Percentiles rank a stretch among this genome's conserved stretches.
phyloP scores from a whole-genome alignment of 2,113 vertebrate genomes.

The Campylorhamphus procurvoides region DNA sequence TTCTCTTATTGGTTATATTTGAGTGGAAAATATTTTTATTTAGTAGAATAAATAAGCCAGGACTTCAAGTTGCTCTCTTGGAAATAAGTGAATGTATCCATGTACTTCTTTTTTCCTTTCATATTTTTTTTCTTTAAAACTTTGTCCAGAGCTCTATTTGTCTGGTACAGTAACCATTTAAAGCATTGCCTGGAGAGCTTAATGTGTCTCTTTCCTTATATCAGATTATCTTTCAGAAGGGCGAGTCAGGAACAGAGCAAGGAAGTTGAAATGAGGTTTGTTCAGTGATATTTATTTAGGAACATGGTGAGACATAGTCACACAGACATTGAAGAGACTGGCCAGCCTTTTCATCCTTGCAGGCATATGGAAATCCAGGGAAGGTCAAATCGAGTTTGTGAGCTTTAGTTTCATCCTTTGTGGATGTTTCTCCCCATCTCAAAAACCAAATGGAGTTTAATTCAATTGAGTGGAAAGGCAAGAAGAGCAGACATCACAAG shows the following conservation, averaged over 20 bases:
- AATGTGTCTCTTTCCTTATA: background rate
- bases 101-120: background rate
- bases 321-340: background rate
- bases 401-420: background rate
- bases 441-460: background rate
- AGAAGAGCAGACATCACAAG: background rate
- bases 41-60: background rate
- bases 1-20: background rate
- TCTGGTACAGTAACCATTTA: background rate
- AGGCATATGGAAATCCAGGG: background rate
- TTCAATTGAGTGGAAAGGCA: background rate
- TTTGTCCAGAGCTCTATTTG: background rate
- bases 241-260: background rate
- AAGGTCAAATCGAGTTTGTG: background rate
- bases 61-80: background rate
- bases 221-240: background rate
- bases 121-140: background rate
- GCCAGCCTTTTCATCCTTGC: background rate
- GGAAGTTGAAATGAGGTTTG: background rate
- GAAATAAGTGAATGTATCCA: background rate
- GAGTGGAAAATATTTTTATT: background rate
- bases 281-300: background rate
- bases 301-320: background rate
- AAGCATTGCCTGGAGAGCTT: background rate
- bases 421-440: background rate